Percentiles rank a stretch among this genome's conserved stretches.
phyloP scores from a whole-genome alignment of 2,113 vertebrate species.

The Orientallactaga bullata region DNA sequence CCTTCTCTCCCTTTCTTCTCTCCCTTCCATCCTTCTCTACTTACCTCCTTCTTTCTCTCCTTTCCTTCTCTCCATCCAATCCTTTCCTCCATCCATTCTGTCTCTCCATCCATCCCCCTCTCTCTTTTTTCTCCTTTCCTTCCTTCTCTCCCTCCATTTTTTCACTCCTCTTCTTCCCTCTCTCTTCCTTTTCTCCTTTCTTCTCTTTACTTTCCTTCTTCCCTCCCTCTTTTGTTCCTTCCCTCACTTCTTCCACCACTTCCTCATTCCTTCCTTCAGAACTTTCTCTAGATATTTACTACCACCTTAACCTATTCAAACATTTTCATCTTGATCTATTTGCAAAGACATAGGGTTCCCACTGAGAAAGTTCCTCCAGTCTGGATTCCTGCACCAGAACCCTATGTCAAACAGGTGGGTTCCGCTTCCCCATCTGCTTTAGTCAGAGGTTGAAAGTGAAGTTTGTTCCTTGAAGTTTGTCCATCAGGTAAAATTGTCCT shows the following conservation, averaged over 20 bases:
- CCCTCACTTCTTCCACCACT: no score
- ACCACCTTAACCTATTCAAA: neutral
- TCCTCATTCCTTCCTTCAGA: neutral
- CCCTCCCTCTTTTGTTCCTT: neutral
- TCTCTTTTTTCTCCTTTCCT: no score
- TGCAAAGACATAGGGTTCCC: neutral
- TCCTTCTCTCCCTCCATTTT: no score
- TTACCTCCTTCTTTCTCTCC: no score
- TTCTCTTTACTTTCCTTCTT: neutral
- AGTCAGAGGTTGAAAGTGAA: slow-evolving; percentile 37
- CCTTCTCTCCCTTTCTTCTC: no score
- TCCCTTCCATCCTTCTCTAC: no score
- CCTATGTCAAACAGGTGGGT: neutral
- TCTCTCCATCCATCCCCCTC: no score
- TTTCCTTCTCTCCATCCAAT: no score
- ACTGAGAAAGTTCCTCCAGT: neutral
- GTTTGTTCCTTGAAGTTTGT: slow-evolving; percentile 23
- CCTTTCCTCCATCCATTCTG: no score
- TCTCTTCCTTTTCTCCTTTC: no score
- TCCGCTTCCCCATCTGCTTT: neutral
- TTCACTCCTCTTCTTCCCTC: no score
- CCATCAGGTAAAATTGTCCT: neutral
- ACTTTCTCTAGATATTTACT: neutral
- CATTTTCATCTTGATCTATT: neutral
- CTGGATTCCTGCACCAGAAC: neutral